Base-by-base conservation (phyloP, 1,140 invertebrate genomes). In the Episyrphus balteatus region DNA sequence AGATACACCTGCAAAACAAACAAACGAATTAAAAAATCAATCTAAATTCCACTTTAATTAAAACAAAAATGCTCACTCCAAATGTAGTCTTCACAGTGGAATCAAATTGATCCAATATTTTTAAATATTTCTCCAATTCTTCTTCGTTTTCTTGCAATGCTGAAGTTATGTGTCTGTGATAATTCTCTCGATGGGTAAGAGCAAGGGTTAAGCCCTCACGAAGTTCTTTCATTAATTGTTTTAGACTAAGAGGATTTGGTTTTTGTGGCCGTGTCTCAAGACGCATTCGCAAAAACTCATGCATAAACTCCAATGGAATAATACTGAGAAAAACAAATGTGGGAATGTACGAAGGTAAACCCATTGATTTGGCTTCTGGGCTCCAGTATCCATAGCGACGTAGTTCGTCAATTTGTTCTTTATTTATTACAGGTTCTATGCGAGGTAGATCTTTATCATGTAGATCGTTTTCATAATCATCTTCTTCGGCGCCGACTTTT, bases 191-290 rank as follows among this genome's bases (percentile, higher is more conserved):
- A 67, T 88, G 82, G 15, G 81, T 73, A 19, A 86, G 80, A 11
- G 86, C 85, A 42, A 89, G 80, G 55, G 78, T 80, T 34, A 93
- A 64, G 9, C 86, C 88, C 59, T 92, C 89, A 50, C 88, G 84
- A 51, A 92, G 76, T 69, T 93, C 91, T 55, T 83, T 79, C 70
- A 92, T 92, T 38, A 93, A 69, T 77, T 87, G 74, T 60, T 86
- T 76, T 31, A 93, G 79, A 54, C 88, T 92, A 13, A 92, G 74
- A 10, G 82, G 78, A 43, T 88, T 91, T 3, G 90, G 91, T 47
- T 88, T 82, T 19, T 82, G 79, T 1, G 86, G 86, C 52, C 83
- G 81, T 39, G 88, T 84, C 57, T 93, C 88, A 31, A 93, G 71
- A 47, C 89, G 71, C 70, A 95, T 80, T 30, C 78, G 70, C 30